Conservation (phyloP, 2,113 vertebrate genomes). For the Noctilio leporinus region DNA sequence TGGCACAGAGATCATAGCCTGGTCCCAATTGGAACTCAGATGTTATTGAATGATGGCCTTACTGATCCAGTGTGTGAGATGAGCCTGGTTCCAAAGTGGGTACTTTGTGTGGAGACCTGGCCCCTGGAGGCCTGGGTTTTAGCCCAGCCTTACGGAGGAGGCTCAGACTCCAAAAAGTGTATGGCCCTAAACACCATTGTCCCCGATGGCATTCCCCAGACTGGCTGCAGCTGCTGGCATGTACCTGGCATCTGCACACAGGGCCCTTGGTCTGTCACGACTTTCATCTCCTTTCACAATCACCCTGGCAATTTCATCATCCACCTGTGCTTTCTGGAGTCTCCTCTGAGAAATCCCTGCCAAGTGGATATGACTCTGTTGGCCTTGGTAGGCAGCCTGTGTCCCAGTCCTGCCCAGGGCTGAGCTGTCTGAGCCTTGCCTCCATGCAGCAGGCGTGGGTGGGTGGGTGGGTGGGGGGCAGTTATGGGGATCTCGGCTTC, state of each 20-base stretch:
- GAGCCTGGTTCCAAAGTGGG: neutral
- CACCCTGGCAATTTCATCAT: neutral
- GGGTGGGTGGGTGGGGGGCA: neutral
- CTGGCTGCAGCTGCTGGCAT: neutral
- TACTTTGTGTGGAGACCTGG: neutral
- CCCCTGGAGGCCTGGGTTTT: neutral
- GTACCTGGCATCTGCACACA: neutral
- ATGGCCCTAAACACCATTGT: neutral
- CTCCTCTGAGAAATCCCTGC: too few relatives aligned
- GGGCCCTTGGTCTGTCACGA: neutral
- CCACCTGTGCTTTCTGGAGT: neutral
- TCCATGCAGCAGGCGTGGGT: neutral
- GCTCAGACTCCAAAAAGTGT: neutral
- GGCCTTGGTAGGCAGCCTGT: neutral
- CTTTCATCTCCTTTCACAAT: neutral
- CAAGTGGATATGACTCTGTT: rapidly evolving
- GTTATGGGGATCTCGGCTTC: neutral
- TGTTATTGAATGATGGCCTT: neutral
- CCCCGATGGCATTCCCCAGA: neutral
- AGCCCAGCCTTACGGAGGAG: neutral
- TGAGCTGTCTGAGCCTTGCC: neutral
- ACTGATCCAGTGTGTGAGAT: neutral
- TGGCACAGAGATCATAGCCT: neutral
- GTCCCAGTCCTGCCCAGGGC: neutral
- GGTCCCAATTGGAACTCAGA: neutral